These are phyloP conservation scores for Euwallacea fornicatus DNA, from an alignment of 1,140 invertebrate species.

Conservation along the genomic window DNA sequence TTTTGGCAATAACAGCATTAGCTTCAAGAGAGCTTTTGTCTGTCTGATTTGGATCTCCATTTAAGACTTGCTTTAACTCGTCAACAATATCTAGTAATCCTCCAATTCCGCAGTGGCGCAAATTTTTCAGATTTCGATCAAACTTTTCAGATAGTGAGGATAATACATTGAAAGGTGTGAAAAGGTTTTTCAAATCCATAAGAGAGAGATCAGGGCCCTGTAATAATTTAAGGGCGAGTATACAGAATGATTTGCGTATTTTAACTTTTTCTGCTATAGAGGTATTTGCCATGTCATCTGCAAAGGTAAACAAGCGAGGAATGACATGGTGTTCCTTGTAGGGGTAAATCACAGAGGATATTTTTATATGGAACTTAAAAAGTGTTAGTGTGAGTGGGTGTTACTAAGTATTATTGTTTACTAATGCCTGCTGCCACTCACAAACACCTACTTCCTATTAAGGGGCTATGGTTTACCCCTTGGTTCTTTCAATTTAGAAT, in stretches of 20 bases:
- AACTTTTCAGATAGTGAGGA: constrained; percentile 58
- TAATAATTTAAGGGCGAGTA: constrained; percentile 64
- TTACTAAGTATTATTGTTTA: too few species aligned
- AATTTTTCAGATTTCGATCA: constrained; percentile 57
- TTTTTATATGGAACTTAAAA: too few species aligned
- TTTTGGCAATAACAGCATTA: constrained; percentile 50
- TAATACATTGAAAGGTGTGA: constrained; percentile 61
- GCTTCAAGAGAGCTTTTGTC: constrained; percentile 46
- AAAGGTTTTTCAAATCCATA: constrained; percentile 55
- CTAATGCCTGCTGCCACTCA: too few species aligned
- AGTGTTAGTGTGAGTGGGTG: too few species aligned
- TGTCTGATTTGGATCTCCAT: constrained; percentile 39
- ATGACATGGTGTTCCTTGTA: too few species aligned
- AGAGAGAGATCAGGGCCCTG: constrained; percentile 70
- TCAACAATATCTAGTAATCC: constrained; percentile 66
- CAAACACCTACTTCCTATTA: too few species aligned
- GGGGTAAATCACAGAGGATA: too few species aligned
- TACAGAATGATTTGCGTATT: constrained; percentile 60
- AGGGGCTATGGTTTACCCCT: too few species aligned
- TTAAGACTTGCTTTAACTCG: constrained; percentile 57
- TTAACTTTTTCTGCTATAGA: constrained; percentile 50
- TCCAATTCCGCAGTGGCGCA: constrained; percentile 61
- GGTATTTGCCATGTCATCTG: constrained; percentile 42
- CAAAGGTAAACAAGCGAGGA: constrained; percentile 11
- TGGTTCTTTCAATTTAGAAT: too few species aligned